Evolutionary conservation across 53 echinoderm and acorn worm genomes (phyloP).

Genomic region (Echinometra lucunter): DNA sequence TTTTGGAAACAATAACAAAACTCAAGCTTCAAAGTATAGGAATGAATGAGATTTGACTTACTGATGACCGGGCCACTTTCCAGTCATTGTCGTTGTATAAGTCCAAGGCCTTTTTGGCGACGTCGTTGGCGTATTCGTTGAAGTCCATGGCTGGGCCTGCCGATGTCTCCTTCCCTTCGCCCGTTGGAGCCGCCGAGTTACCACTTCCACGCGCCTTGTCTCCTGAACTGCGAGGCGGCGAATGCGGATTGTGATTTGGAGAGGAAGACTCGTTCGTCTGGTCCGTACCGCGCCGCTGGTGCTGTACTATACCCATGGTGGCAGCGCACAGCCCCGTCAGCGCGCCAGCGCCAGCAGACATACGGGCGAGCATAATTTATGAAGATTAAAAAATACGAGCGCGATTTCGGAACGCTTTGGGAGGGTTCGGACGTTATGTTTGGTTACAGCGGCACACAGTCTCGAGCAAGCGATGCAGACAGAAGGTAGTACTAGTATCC

Average conservation of each 20-base stretch:
- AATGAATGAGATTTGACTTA: conserved; percentile 7
- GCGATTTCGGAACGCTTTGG: conserved; percentile 52
- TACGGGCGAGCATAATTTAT: conserved; percentile 69
- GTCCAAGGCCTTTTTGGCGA: conserved; percentile 41
- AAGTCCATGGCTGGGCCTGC: conserved; percentile 54
- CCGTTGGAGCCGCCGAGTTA: conserved; percentile 59
- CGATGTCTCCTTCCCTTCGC: conserved; percentile 58
- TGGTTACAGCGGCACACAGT: conserved; percentile 3
- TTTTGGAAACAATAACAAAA: not conserved
- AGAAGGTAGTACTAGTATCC: not conserved
- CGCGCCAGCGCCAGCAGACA: conserved; percentile 57
- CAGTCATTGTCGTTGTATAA: conserved; percentile 51
- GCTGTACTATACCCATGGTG: conserved; percentile 54
- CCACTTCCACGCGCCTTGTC: conserved; percentile 52
- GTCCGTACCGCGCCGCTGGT: conserved; percentile 28
- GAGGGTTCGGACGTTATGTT: conserved; percentile 32
- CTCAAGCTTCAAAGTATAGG: not conserved
- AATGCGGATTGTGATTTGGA: not conserved
- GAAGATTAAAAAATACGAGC: conserved; percentile 62
- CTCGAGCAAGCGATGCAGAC: not conserved
- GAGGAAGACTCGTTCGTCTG: conserved; percentile 44
- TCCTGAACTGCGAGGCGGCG: conserved; percentile 33
- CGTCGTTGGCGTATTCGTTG: conserved; percentile 39
- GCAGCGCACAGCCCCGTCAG: conserved; percentile 66
- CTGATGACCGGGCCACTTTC: conserved; percentile 46